Percentiles rank a stretch among this genome's conserved stretches.
Evolutionary conservation across 64 coral and sea anemone genomes (phyloP).

Genomic region (Dendrophyllia cribrosa): DNA sequence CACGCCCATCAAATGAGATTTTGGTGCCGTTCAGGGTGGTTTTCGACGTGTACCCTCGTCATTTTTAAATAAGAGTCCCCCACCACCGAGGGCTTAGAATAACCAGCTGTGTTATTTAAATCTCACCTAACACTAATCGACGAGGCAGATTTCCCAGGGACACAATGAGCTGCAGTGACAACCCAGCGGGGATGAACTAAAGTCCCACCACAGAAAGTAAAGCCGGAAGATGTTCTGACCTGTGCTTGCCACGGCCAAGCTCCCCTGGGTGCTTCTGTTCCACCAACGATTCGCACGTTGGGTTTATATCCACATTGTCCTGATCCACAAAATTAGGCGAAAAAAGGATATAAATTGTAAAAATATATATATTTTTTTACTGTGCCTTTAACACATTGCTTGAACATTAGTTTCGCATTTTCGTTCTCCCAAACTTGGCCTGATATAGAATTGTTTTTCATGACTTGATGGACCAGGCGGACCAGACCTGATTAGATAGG

Average conservation of each 20-base stretch:
- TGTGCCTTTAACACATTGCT: too few relatives aligned
- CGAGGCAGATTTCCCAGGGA: background rate
- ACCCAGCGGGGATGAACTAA: conserved; percentile 62
- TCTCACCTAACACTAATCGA: conserved; percentile 51
- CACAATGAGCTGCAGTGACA: conserved; percentile 79
- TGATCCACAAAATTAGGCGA: background rate
- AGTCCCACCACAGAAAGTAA: conserved; percentile 75
- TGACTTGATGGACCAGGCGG: too few relatives aligned
- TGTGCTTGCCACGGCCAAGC: conserved; percentile 79
- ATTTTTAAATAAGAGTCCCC: background rate
- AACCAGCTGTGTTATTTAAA: background rate
- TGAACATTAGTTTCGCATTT: too few relatives aligned
- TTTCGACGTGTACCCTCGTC: too few relatives aligned
- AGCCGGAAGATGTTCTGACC: conserved; percentile 45
- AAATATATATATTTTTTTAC: too few relatives aligned
- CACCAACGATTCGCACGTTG: conserved; percentile 60
- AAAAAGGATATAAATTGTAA: too few relatives aligned
- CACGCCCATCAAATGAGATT: too few relatives aligned
- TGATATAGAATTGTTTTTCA: too few relatives aligned
- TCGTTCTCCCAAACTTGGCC: too few relatives aligned
- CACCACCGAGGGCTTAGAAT: background rate
- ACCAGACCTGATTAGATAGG: too few relatives aligned
- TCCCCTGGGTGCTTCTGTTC: conserved; percentile 43
- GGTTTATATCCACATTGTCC: conserved; percentile 59
- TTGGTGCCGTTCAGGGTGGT: too few relatives aligned